Evolutionary conservation across 2,113 vertebrate species (phyloP).

Genomic region (Andinoacara biseriatus): DNA sequence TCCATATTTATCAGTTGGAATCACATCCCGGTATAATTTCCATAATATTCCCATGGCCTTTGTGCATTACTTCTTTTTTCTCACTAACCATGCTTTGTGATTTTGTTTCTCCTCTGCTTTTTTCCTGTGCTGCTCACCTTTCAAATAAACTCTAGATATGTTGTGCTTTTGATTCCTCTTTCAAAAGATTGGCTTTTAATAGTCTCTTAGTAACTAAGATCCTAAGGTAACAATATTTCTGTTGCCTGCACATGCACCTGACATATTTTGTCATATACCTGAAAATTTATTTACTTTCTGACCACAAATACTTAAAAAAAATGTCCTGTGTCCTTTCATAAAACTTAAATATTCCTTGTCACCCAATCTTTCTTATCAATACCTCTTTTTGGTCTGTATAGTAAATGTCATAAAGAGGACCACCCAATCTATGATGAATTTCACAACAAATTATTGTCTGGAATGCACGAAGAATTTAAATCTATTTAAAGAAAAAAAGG

Average conservation of each 20-base stretch:
- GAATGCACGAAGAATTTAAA: conserved; percentile 28
- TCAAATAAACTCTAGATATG: conserved; percentile 21
- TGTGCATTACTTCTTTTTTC: not conserved
- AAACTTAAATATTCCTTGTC: not conserved
- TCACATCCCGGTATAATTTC: conserved; percentile 39
- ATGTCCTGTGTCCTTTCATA: not conserved
- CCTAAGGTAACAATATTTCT: conserved; percentile 12
- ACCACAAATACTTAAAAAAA: not conserved
- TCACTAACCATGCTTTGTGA: conserved; percentile 18
- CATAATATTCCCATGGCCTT: conserved; percentile 34
- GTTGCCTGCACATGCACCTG: not conserved
- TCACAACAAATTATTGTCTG: conserved; percentile 30
- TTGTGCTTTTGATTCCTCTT: conserved; percentile 27
- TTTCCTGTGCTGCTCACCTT: conserved; percentile 22
- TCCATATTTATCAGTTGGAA: conserved; percentile 50
- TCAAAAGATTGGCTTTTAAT: conserved; percentile 47
- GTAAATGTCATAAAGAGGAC: not conserved
- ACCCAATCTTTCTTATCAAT: not conserved
- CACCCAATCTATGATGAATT: conserved; percentile 14
- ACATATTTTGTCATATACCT: not conserved
- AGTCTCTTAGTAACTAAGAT: conserved; percentile 34
- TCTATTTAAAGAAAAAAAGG: conserved; percentile 34
- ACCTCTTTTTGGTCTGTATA: not conserved
- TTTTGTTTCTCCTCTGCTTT: conserved; percentile 6
- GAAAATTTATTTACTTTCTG: not conserved